These are phyloP conservation scores for Hirundo rustica DNA, from an alignment of 2,797 vertebrate species.

Conservation along the genomic window DNA sequence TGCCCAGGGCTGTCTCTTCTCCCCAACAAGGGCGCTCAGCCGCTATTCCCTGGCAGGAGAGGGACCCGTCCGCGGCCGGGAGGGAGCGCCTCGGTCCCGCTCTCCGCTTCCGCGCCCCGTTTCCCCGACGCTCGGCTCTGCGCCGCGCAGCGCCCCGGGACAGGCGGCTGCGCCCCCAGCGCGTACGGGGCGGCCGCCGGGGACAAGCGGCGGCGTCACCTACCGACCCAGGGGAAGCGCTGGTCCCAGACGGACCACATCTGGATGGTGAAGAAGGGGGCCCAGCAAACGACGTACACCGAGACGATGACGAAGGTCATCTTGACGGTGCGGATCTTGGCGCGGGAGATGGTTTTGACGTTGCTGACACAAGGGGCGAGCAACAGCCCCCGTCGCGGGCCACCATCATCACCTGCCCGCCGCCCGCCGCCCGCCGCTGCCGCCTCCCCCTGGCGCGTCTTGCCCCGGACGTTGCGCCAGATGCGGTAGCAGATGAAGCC, in stretches of 20 bases:
- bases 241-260: conserved; percentile 97
- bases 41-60: background rate
- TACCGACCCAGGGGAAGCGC: conserved; percentile 85
- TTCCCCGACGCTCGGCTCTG: background rate
- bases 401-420: background rate
- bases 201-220: background rate
- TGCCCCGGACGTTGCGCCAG: conserved; percentile 88
- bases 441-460: conserved; percentile 73
- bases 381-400: conserved; percentile 76
- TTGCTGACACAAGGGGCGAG: conserved; percentile 87
- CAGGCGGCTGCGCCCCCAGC: background rate
- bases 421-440: background rate
- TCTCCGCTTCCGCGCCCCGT: background rate
- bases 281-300: conserved; percentile 92
- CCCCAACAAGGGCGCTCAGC: background rate
- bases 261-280: conserved; percentile 93
- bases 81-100: background rate
- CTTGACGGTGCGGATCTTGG: conserved; percentile 94
- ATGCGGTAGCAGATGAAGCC: conserved; percentile 94
- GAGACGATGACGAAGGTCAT: conserved; percentile 98
- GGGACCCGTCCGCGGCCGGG: background rate
- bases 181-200: background rate
- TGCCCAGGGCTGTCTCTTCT: background rate
- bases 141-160: background rate
- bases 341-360: conserved; percentile 88